A percentile compares a stretch with the other conserved stretches of the same genome.
These are phyloP conservation scores for Dasyornis broadbenti DNA, from an alignment of 2,113 vertebrate species.

Conservation along the genomic window DNA sequence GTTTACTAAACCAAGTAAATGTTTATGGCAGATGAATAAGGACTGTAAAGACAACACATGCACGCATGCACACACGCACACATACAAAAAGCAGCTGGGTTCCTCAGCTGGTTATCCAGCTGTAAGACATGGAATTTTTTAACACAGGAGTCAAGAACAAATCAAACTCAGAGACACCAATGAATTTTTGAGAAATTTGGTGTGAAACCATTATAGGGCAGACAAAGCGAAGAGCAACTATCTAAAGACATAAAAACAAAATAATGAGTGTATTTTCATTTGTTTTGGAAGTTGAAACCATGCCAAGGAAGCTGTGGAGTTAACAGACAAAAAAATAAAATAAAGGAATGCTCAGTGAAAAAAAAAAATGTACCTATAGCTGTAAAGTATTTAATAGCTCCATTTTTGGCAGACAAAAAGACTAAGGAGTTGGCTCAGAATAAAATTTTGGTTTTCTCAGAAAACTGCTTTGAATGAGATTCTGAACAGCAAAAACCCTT, in stretches of 20 bases:
- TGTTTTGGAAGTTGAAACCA: not conserved
- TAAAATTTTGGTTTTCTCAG: not conserved
- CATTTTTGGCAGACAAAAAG: not conserved
- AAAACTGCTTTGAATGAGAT: not conserved
- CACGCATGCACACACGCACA: too few relatives aligned
- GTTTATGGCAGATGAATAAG: not conserved
- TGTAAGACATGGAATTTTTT: not conserved
- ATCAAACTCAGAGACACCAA: not conserved
- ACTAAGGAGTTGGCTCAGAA: not conserved
- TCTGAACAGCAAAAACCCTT: not conserved
- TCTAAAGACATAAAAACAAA: not conserved
- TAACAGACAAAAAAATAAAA: not conserved
- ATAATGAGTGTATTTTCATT: not conserved
- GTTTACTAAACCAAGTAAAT: not conserved
- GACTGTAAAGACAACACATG: not conserved
- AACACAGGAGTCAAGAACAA: not conserved
- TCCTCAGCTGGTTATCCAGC: not conserved
- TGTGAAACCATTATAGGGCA: not conserved
- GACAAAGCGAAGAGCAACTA: not conserved
- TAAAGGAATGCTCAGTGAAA: not conserved
- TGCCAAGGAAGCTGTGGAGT: not conserved
- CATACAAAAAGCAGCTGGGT: not conserved
- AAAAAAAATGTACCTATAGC: fast-evolving
- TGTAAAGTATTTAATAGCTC: not conserved
- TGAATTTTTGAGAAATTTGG: not conserved